Evolutionary conservation across 1,140 invertebrate genomes (phyloP).

Genomic region (Coptotermes formosanus): DNA sequence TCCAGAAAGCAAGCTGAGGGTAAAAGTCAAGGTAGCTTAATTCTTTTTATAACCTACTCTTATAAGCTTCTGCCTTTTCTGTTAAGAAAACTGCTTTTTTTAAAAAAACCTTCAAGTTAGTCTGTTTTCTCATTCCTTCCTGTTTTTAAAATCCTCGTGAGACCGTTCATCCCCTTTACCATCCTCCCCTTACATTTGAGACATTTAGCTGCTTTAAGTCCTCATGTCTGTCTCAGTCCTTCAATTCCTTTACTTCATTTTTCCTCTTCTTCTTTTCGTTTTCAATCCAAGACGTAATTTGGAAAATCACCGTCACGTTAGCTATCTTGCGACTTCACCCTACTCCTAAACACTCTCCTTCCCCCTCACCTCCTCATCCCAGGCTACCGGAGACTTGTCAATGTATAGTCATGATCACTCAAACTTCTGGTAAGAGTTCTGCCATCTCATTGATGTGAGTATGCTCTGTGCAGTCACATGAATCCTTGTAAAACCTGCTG

Average conservation of each 20-base stretch:
- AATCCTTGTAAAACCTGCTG: no score
- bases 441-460: no score
- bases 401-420: neutral
- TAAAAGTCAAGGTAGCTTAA: neutral
- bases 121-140: slow-evolving; percentile 27
- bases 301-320: slow-evolving; percentile 25
- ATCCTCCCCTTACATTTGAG: slow-evolving; percentile 11
- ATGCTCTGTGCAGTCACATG: no score
- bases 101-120: neutral
- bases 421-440: neutral
- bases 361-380: neutral
- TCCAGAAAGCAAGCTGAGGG: slow-evolving; percentile 13
- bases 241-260: slow-evolving; percentile 14
- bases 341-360: neutral
- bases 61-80: neutral
- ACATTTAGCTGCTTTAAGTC: slow-evolving; percentile 10
- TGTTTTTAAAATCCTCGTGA: slow-evolving; percentile 11
- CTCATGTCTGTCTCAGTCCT: neutral
- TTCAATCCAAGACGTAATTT: slow-evolving; percentile 30
- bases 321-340: neutral
- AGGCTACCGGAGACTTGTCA: neutral
- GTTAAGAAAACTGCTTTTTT: neutral
- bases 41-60: slow-evolving; percentile 3
- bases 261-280: slow-evolving; percentile 25
- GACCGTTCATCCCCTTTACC: slow-evolving; percentile 14